Evolutionary conservation across 2,797 vertebrate species (phyloP).

Genomic region (Leptodactylus fallax): DNA sequence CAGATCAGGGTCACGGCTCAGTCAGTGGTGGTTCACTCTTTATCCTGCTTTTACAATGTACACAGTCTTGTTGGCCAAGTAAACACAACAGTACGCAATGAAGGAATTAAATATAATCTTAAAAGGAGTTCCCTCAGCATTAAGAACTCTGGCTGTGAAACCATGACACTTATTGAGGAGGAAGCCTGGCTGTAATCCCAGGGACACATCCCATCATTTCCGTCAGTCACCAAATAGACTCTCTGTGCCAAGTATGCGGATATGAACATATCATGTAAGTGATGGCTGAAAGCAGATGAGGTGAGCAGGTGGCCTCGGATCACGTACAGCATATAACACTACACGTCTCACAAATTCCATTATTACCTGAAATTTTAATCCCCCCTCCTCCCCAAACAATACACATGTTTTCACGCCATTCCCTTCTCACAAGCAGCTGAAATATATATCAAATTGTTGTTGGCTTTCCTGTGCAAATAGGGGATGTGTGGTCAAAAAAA

Average conservation of each 20-base stretch:
- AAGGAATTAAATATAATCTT: conserved; percentile 42
- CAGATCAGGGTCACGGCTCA: conserved; percentile 5
- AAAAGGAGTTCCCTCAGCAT: neutral
- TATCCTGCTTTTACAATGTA: neutral
- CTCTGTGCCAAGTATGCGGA: neutral
- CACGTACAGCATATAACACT: conserved; percentile 4
- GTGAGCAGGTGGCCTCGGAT: neutral
- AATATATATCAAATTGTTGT: neutral
- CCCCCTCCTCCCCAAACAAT: too few relatives aligned
- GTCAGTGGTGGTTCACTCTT: neutral
- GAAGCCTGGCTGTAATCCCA: conserved; percentile 14
- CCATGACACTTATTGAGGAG: conserved; percentile 30
- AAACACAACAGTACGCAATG: conserved; percentile 38
- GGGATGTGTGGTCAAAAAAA: neutral
- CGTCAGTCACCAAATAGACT: neutral
- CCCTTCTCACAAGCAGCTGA: neutral
- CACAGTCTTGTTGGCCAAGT: conserved; percentile 27
- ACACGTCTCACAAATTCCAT: neutral
- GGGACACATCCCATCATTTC: conserved; percentile 15
- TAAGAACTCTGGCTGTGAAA: conserved; percentile 27
- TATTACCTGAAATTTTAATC: neutral
- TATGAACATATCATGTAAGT: neutral
- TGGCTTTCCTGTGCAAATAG: neutral
- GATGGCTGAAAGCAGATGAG: neutral
- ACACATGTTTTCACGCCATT: neutral